Evolutionary conservation across 2,797 vertebrate genomes (phyloP).

Genomic region (Furcifer pardalis): DNA sequence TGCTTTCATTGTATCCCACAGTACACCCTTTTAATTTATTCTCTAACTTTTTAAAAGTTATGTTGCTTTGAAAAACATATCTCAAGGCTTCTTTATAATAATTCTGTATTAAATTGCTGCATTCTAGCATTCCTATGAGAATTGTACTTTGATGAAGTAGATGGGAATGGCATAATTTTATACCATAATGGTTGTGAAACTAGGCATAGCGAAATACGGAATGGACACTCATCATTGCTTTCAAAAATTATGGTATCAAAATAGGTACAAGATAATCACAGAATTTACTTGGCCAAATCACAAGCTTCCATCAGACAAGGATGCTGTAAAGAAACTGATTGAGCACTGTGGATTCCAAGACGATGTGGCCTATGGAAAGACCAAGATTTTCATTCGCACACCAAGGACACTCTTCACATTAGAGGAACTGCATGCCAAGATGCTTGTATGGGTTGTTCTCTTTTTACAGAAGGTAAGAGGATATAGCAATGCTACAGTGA

Average conservation of each 20-base stretch:
- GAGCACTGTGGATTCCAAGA: slow-evolving; percentile 90
- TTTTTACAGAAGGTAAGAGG: slow-evolving; percentile 94
- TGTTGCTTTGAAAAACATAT: not conserved
- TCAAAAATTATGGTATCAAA: not conserved
- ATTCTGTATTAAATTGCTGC: not conserved
- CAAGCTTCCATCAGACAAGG: slow-evolving; percentile 88
- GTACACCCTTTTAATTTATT: no score
- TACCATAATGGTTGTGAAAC: not conserved
- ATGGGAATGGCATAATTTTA: not conserved
- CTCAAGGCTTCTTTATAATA: no score
- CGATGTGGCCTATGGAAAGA: slow-evolving; percentile 94
- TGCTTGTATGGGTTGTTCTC: slow-evolving; percentile 93
- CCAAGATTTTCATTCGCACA: slow-evolving; percentile 96
- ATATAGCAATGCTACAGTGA: not conserved
- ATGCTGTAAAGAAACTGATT: slow-evolving; percentile 89
- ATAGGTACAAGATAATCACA: slow-evolving; percentile 98
- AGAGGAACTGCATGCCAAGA: slow-evolving; percentile 91
- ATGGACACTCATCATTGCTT: not conserved
- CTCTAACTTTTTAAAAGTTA: no score
- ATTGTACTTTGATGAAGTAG: not conserved
- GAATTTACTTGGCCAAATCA: slow-evolving; percentile 98
- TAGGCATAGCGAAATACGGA: not conserved
- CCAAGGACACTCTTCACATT: slow-evolving; percentile 93
- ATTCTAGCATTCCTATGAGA: not conserved
- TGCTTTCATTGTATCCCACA: no score